Evolutionary conservation across 2,888 invertebrate species (phyloP).

Genomic region (Ennomos erosarius): DNA sequence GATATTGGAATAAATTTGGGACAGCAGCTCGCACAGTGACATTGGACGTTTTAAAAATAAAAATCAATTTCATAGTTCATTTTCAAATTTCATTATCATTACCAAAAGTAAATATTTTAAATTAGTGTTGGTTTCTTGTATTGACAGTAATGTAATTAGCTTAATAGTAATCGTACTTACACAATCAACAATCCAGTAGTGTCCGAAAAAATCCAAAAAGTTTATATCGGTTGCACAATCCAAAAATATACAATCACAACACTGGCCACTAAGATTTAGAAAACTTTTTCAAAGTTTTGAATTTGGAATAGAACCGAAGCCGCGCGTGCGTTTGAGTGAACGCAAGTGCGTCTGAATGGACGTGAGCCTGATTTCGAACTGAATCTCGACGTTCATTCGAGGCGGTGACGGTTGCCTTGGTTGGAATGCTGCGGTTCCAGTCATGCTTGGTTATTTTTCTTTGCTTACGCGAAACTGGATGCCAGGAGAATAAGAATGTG

Average conservation of each 20-base stretch:
- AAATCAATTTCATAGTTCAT: too few relatives aligned
- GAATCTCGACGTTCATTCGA: slow-evolving; percentile 51
- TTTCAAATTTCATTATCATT: too few relatives aligned
- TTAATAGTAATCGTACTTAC: slow-evolving; percentile 57
- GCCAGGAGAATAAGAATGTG: slow-evolving; percentile 40
- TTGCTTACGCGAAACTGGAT: slow-evolving; percentile 64
- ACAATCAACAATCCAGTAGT: slow-evolving; percentile 68
- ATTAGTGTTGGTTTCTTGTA: too few relatives aligned
- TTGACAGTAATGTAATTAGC: slow-evolving; percentile 6
- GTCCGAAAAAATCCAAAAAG: slow-evolving; percentile 48
- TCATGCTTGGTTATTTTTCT: slow-evolving; percentile 66
- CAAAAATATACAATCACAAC: slow-evolving; percentile 64
- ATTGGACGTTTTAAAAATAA: too few relatives aligned
- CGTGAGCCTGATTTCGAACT: slow-evolving; percentile 80
- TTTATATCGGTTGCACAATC: slow-evolving; percentile 38
- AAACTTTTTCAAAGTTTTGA: slow-evolving; percentile 44
- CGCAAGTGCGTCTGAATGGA: slow-evolving; percentile 67
- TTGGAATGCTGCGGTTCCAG: slow-evolving; percentile 76
- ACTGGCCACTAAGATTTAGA: slow-evolving; percentile 64
- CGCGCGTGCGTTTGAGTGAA: slow-evolving; percentile 51
- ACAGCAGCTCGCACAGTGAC: too few relatives aligned
- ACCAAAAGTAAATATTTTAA: too few relatives aligned
- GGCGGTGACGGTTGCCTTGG: slow-evolving; percentile 57
- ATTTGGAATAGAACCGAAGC: slow-evolving; percentile 57
- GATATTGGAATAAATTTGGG: neutral